These are phyloP conservation scores for Seriola rivoliana DNA, from an alignment of 2,113 vertebrate genomes.

Conservation along the genomic window DNA sequence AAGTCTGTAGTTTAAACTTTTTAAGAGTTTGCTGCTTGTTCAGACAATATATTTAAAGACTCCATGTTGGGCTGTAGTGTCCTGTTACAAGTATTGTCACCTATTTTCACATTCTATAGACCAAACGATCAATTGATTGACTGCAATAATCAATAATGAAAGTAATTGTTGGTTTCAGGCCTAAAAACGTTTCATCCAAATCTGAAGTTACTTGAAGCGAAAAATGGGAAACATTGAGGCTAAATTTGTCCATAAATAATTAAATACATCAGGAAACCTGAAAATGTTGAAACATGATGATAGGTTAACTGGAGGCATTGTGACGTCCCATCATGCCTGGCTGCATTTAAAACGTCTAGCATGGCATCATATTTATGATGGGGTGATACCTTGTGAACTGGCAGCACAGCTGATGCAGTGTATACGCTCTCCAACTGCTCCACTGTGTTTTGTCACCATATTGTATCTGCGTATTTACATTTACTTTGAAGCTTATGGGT, in stretches of 20 bases:
- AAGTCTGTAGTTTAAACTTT: too few species aligned
- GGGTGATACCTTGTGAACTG: background rate
- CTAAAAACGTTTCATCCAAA: too few species aligned
- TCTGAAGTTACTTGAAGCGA: background rate
- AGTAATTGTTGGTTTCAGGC: background rate
- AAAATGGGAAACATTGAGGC: background rate
- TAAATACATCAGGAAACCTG: background rate
- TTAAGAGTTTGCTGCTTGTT: too few species aligned
- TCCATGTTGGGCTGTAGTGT: too few species aligned
- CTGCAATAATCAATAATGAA: too few species aligned
- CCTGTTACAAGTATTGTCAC: too few species aligned
- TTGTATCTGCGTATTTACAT: slow-evolving; percentile 42
- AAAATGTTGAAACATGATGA: background rate
- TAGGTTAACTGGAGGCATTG: slow-evolving; percentile 6
- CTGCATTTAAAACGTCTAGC: slow-evolving; percentile 17
- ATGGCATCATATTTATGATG: slow-evolving; percentile 14
- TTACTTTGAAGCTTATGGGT: slow-evolving; percentile 36
- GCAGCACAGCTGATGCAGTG: background rate
- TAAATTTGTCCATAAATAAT: background rate
- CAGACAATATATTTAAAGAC: too few species aligned
- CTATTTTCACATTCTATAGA: background rate
- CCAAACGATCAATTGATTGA: background rate
- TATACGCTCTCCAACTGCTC: slow-evolving; percentile 3
- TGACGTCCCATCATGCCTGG: background rate
- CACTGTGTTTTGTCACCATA: slow-evolving; percentile 32